Conservation (phyloP, 2,797 vertebrate genomes). For the Moxostoma hubbsi region DNA sequence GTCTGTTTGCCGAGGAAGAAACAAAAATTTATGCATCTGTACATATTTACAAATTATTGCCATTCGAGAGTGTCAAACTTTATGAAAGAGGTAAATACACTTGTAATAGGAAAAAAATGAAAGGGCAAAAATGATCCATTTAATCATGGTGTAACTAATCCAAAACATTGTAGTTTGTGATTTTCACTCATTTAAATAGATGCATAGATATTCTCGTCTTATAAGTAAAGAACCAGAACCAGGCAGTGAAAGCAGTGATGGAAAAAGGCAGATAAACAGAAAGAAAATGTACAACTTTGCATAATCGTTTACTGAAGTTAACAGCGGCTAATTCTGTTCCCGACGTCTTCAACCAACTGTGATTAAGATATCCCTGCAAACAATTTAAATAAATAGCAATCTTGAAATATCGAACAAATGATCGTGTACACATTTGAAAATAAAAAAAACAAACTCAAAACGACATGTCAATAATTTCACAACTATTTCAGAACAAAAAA, state of each 20-base stretch:
- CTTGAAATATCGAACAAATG: slow-evolving; percentile 23
- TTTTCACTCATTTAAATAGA: slow-evolving; percentile 35
- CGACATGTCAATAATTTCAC: slow-evolving; percentile 42
- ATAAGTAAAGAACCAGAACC: neutral
- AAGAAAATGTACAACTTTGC: slow-evolving; percentile 37
- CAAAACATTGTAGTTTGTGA: neutral
- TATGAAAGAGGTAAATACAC: slow-evolving; percentile 41
- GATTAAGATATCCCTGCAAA: slow-evolving; percentile 50
- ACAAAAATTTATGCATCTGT: slow-evolving; percentile 66
- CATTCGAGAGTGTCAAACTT: slow-evolving; percentile 68
- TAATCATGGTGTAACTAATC: slow-evolving; percentile 13
- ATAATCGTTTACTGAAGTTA: slow-evolving; percentile 31
- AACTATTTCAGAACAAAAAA: slow-evolving; percentile 19
- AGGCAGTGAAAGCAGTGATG: slow-evolving; percentile 33
- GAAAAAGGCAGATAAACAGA: neutral
- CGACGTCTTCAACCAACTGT: slow-evolving; percentile 18
- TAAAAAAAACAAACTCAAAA: too few relatives aligned
- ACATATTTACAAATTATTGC: slow-evolving; percentile 89
- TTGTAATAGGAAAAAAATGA: neutral
- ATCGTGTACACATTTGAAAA: slow-evolving; percentile 24
- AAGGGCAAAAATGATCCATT: neutral
- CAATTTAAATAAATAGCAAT: slow-evolving; percentile 40
- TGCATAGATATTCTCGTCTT: slow-evolving; percentile 55
- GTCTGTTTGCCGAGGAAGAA: slow-evolving; percentile 57
- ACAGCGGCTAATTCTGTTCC: slow-evolving; percentile 6